These are phyloP conservation scores for Paraplagusia blochii DNA, from an alignment of 2,113 vertebrate genomes.

Conservation along the genomic window DNA sequence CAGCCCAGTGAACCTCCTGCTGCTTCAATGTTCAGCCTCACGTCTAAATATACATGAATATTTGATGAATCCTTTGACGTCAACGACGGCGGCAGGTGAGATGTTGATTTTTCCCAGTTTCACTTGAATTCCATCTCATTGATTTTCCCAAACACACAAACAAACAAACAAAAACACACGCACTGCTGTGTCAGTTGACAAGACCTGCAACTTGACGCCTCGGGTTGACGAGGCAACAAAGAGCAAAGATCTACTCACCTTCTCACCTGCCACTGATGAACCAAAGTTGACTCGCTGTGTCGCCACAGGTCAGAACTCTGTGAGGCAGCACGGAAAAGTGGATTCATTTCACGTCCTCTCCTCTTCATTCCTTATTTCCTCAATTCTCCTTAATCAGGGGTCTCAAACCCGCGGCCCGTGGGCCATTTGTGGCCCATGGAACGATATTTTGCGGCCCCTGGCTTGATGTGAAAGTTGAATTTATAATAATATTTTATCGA, in stretches of 20 bases:
- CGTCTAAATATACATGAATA: too few species aligned
- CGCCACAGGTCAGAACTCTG: conserved; percentile 39
- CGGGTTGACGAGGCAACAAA: conserved; percentile 22
- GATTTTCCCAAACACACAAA: background rate
- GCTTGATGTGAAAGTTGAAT: too few species aligned
- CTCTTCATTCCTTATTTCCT: too few species aligned
- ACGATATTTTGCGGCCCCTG: too few species aligned
- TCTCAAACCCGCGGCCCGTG: too few species aligned
- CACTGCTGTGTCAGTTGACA: conserved; percentile 34
- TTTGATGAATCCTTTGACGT: background rate
- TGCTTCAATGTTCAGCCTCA: too few species aligned
- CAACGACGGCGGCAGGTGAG: background rate
- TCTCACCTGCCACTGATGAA: conserved; percentile 32
- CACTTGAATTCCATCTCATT: background rate
- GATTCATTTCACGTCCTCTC: conserved; percentile 22
- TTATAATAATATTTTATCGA: too few species aligned
- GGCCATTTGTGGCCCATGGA: too few species aligned
- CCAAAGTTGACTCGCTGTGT: conserved; percentile 18
- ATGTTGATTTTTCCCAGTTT: background rate
- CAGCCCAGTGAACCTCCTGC: too few species aligned
- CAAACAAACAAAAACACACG: too few species aligned
- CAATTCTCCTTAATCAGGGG: too few species aligned
- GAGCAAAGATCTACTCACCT: background rate
- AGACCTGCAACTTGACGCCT: conserved; percentile 31
- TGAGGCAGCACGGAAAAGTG: conserved; percentile 17